Evolutionary conservation across 2,888 invertebrate species (phyloP), one percentile per base, ranked within the genome.

Genomic region (Operophtera brumata): DNA sequence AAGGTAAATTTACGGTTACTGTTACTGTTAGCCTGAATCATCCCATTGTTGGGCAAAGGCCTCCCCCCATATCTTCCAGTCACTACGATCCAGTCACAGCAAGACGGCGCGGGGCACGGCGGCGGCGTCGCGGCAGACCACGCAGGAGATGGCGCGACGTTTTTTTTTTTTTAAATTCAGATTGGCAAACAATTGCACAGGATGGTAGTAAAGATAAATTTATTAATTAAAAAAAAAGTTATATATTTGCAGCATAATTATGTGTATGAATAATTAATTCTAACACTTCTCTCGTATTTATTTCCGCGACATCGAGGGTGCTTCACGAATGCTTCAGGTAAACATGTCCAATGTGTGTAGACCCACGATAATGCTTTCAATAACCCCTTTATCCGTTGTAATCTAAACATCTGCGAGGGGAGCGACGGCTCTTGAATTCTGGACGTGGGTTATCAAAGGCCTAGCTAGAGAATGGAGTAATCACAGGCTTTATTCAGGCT

Each of bases 271-370:
- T 37, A 13, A 37, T 46, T 50, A 50, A 43, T 43, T 43, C 34
- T 35, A 47, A 40, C 55, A 25, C 34, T 72, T 79, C 77, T 64
- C 77, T 63, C 51, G 45, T 51, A 46, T 14, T 54, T 70, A 71
- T 44, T 59, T 71, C 74, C 51, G 47, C 54, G 66, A 66, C 64
- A 64, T 71, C 64, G 74, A 77, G 77, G 77, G 75, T 77, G 76
- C 76, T 82, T 71, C 74, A 69, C 66, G 45, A 69, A 69, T 71
- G 75, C 72, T 84, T 78, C 84, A 84, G 84, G 85, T 85, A 80
- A 81, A 79, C 74, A 76, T 65, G 70, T 71, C 84, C 78, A 80
- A 74, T 76, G 69, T 67, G 66, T 54, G 61, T 67, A 68, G 81
- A 78, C 58, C 80, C 66, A 61, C 73, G 70, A 72, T 78, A 71